Percentiles rank a stretch among this genome's conserved stretches.
phyloP scores from a whole-genome alignment of 2,797 vertebrate genomes.

The Leptoclinus maculatus region DNA sequence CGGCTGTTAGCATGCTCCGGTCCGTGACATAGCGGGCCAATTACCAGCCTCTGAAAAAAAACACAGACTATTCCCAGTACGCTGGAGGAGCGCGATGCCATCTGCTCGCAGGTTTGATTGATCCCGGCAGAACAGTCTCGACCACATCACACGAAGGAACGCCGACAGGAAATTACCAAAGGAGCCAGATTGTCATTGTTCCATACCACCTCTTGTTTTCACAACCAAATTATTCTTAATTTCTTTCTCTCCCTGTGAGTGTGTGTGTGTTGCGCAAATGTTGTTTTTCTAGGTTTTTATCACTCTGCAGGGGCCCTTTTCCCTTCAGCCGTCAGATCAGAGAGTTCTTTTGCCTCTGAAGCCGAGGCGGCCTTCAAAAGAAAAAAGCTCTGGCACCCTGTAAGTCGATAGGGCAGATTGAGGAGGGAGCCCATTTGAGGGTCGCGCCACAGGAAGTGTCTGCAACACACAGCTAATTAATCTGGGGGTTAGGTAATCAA shows the following conservation, averaged over 20 bases:
- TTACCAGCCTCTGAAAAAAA: constrained; percentile 69
- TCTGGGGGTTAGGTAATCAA: constrained; percentile 73
- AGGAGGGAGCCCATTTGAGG: constrained; percentile 62
- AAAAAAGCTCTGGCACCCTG: constrained; percentile 69
- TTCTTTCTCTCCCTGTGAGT: constrained; percentile 24
- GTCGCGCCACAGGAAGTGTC: constrained; percentile 74
- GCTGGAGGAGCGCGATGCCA: constrained; percentile 69
- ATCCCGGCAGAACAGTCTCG: constrained; percentile 76
- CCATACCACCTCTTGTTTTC: constrained; percentile 72
- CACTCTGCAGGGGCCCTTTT: constrained; percentile 70
- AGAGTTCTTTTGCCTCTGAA: constrained; percentile 73
- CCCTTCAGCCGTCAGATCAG: constrained; percentile 75
- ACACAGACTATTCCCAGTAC: constrained; percentile 66
- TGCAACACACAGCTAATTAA: constrained; percentile 77
- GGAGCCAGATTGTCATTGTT: constrained; percentile 79
- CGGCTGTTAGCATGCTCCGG: constrained; percentile 67
- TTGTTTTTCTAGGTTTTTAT: constrained; percentile 75
- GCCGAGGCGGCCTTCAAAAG: constrained; percentile 76
- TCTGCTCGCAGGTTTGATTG: constrained; percentile 77
- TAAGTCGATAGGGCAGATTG: constrained; percentile 79
- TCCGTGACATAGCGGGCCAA: constrained; percentile 72
- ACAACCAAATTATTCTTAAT: constrained; percentile 72
- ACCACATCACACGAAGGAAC: constrained; percentile 73
- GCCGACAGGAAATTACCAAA: constrained; percentile 78
- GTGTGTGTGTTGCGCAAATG: constrained; percentile 69